Evolutionary conservation across 2,797 vertebrate genomes (phyloP).

Genomic region (Muscicapa comitata): DNA sequence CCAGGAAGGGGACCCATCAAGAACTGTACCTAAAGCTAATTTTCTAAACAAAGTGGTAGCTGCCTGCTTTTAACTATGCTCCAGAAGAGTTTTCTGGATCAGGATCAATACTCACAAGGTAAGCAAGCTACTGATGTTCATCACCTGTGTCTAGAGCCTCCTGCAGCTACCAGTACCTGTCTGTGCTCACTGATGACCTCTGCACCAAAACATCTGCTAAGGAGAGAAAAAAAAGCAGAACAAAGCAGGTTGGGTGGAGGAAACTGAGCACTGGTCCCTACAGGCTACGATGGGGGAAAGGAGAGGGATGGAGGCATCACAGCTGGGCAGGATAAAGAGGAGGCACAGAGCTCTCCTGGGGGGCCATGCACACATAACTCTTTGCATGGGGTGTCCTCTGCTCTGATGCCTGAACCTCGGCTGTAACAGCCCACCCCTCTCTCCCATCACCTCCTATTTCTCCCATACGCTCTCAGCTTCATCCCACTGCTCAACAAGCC

Average conservation of each 20-base stretch:
- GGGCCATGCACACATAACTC: background rate
- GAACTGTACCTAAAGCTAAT: background rate
- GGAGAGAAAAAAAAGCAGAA: background rate
- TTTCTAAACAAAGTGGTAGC: background rate
- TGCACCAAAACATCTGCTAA: background rate
- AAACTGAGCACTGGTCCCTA: fast-evolving
- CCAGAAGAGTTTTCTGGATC: background rate
- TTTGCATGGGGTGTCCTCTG: background rate
- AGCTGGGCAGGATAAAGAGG: fast-evolving
- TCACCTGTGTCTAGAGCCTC: background rate
- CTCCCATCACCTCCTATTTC: background rate
- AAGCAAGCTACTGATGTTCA: background rate
- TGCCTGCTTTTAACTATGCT: background rate
- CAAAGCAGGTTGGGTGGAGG: background rate
- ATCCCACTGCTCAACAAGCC: background rate
- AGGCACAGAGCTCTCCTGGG: background rate
- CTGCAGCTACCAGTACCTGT: background rate
- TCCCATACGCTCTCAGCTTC: background rate
- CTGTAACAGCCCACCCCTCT: background rate
- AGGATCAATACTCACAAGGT: background rate
- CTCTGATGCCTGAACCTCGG: fast-evolving
- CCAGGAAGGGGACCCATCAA: background rate
- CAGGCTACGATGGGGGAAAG: fast-evolving
- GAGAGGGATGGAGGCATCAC: background rate
- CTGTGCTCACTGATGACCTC: background rate